Base-by-base conservation (phyloP, 2,113 vertebrate genomes). In the Albula glossodonta region DNA sequence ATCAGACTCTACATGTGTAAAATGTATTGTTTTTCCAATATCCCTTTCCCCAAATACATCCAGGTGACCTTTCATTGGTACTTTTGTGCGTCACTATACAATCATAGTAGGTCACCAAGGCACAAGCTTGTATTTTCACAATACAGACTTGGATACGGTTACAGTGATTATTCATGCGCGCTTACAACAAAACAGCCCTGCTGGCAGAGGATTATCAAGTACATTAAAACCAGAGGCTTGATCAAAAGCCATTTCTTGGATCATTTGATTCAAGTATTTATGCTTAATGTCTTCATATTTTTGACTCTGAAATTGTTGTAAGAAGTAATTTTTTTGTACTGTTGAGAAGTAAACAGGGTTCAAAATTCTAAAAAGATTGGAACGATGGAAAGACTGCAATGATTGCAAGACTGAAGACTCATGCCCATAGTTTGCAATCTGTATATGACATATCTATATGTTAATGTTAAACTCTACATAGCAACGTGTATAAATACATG, bases 81-180 rank as follows among this genome's bases (percentile, higher is more conserved):
- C 22, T 74, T 74, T 31, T 74, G 10, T 74, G n/a, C 70, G n/a
- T 74, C 70, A 74, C 6, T 74, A 22, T 8, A 31, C n/a, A 25
- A 74, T 74, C 70, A 74, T 31, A 9, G 22, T 25, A n/a, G n/a
- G 2, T 74, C n/a, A 5, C n/a, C 70, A 5, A 2, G 6, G 70
- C n/a, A 74, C 10, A 41, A 56, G n/a, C 77, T 57, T 48, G 5
- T 9, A n/a, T 49, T 85, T 85, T 60, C 84, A 85, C 57, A 79
- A 85, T 48, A 60, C 80, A n/a, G 51, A 41, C 25, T 17, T 85
- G 22, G 77, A 3, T 77, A 57, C 80, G 19, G 84, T 49, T n/a
- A 49, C 77, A n/a, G 84, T n/a, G 78, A 25, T 19, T 80, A 12
- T 41, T 41, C 74, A 50, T 53, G 19, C 50, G 52, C 31, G 22